Conservation (phyloP, 1,140 invertebrate genomes). For the Pogonomyrmex barbatus region DNA sequence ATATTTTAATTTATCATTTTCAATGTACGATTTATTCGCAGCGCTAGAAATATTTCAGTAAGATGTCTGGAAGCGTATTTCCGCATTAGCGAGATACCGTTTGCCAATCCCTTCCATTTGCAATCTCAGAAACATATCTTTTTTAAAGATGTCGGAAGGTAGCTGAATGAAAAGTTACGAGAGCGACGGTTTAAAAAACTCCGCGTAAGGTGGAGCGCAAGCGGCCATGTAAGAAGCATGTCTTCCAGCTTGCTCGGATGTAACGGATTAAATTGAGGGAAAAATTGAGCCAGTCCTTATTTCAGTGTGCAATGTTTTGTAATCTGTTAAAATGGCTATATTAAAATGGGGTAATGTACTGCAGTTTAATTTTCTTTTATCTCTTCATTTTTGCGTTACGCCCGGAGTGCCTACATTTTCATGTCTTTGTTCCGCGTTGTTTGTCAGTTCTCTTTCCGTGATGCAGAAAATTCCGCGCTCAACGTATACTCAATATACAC, state of each 20-base stretch:
- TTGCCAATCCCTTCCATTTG: background rate
- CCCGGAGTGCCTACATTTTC: slow-evolving; percentile 7
- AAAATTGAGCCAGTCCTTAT: slow-evolving; percentile 33
- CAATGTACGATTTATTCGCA: slow-evolving; percentile 18
- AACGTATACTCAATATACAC: slow-evolving; percentile 35
- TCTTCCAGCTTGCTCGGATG: slow-evolving; percentile 17
- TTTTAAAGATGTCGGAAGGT: background rate
- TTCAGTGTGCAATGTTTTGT: slow-evolving; percentile 10
- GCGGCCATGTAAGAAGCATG: slow-evolving; percentile 20
- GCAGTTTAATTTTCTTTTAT: slow-evolving; percentile 28
- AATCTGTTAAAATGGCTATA: slow-evolving; percentile 44
- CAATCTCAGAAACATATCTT: background rate
- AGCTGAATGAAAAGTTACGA: slow-evolving; percentile 1
- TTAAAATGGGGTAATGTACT: slow-evolving; percentile 25
- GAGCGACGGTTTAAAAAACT: slow-evolving; percentile 41
- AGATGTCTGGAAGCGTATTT: background rate
- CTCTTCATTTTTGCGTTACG: slow-evolving; percentile 6
- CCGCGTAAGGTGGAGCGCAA: background rate
- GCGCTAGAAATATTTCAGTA: slow-evolving; percentile 22
- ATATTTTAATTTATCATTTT: slow-evolving; percentile 36
- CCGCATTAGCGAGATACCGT: background rate
- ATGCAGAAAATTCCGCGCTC: slow-evolving; percentile 30
- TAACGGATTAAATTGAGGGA: slow-evolving; percentile 50
- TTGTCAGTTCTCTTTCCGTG: slow-evolving; percentile 13
- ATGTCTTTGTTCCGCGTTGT: slow-evolving; percentile 25